These are phyloP conservation scores for Tadarida brasiliensis DNA, from an alignment of 2,797 vertebrate genomes.

Conservation along the genomic window DNA sequence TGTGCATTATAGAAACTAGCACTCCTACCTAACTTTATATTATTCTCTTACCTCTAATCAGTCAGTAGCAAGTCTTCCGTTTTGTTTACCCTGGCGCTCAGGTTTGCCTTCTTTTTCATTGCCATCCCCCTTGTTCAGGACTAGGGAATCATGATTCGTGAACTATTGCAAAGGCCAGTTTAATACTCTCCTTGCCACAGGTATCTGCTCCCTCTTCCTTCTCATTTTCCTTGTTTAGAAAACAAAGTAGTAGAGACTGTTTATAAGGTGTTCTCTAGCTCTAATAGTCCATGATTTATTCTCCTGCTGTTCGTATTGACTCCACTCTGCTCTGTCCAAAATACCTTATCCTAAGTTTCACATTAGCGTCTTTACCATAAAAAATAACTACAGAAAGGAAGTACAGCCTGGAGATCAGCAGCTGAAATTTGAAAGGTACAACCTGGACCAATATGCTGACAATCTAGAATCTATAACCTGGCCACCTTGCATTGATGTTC, in stretches of 20 bases:
- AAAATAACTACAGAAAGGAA: background rate
- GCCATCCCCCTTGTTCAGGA: background rate
- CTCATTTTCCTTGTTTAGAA: background rate
- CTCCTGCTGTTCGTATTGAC: background rate
- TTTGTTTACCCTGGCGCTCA: background rate
- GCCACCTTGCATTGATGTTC: background rate
- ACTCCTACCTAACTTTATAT: background rate
- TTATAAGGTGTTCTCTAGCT: background rate
- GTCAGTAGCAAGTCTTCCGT: background rate
- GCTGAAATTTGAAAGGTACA: background rate
- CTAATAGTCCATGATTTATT: background rate
- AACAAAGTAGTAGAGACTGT: constrained; percentile 27
- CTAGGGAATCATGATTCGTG: background rate
- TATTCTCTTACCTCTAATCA: background rate
- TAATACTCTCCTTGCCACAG: background rate
- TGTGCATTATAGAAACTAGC: background rate
- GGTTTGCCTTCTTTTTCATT: background rate
- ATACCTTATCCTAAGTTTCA: background rate
- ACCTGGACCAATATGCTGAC: background rate
- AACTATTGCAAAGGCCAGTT: background rate
- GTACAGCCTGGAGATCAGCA: background rate
- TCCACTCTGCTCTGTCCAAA: background rate
- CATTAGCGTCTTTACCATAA: background rate
- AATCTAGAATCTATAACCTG: background rate
- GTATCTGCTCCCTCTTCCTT: background rate